Base-by-base conservation (phyloP, 2,113 vertebrate genomes). In the Gallinago media region DNA sequence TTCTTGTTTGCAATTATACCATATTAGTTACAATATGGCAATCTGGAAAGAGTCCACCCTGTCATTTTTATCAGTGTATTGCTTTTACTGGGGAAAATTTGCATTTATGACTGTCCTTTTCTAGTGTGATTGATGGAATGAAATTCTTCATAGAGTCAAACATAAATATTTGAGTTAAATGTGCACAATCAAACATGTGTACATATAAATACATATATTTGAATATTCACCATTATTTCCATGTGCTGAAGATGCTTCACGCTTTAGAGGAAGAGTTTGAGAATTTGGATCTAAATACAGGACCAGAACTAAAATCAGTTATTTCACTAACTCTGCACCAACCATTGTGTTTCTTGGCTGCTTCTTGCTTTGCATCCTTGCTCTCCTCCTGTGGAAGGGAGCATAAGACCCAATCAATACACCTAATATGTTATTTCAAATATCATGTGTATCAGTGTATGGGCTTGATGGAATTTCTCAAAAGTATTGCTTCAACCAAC, bases 381-480 rank as follows among this genome's bases (percentile, higher is more conserved):
- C 15, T 54, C 27, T 15, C 15, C 27, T 31, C 4, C 9, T 8
- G 15, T 38, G 38, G 32, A 56, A 91, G 12, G n/a, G 20, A 63
- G 3, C 7, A 11, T 32, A 44, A 66, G 21, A 15, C 8, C 58
- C 11, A n/a, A 26, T 6, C 46, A 62, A 21, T 20, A 44, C 9
- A 40, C 11, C 11, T 36, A 12, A 42, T 1, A 0, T 2, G 15
- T 46, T 74, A 40, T 27, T 74, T 67, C 27, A 79, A 58, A 40
- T 47, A 44, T 47, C 44, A 52, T 20, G 9, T 0, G 0, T 59
- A 73, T 25, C 0, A 1, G 56, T 38, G 6, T 34, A 17, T 10
- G 29, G 29, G 11, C 21, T 61, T 76, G 46, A 42, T 42, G 31
- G 31, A 66, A 12, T 71, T 84, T 80, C 46, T 70, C 31, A 16